Conservation (phyloP, 37 sponge, comb jelly and placozoan genomes). For the Theonella swinhoei region DNA sequence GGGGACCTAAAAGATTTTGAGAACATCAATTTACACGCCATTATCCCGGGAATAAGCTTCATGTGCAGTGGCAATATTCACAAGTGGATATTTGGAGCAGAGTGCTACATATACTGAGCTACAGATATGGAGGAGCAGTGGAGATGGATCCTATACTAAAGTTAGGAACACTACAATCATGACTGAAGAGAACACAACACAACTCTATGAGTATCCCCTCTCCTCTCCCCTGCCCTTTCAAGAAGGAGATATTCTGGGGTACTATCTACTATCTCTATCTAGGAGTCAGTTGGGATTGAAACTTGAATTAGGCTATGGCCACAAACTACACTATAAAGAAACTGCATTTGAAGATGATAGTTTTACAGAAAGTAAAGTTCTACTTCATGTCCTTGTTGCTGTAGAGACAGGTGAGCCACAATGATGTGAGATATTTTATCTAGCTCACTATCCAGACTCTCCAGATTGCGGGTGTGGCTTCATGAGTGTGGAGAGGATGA, state of each 20-base stretch:
- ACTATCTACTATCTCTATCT: not conserved
- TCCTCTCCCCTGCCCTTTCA: not conserved
- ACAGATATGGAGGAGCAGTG: not conserved
- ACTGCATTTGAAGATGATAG: too few relatives aligned
- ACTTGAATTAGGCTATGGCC: too few relatives aligned
- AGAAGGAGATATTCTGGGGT: not conserved
- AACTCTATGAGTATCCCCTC: not conserved
- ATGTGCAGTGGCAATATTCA: constrained; percentile 3
- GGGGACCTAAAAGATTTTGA: not conserved
- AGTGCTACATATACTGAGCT: not conserved
- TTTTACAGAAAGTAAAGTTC: too few relatives aligned
- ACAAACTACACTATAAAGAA: too few relatives aligned
- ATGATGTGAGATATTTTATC: too few relatives aligned
- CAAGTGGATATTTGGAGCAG: not conserved
- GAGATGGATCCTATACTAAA: not conserved
- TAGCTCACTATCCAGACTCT: too few relatives aligned
- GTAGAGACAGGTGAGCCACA: too few relatives aligned
- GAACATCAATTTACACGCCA: not conserved
- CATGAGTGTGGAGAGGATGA: too few relatives aligned
- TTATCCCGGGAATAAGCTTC: constrained; percentile 2
- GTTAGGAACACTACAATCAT: not conserved
- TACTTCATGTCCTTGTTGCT: too few relatives aligned
- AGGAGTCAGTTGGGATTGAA: not conserved
- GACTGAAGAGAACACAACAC: not conserved
- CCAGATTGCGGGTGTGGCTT: too few relatives aligned